Percentiles rank a stretch among this genome's conserved stretches.
These are phyloP conservation scores for Eupithecia dodoneata DNA, from an alignment of 2,888 invertebrate genomes.

Conservation along the genomic window DNA sequence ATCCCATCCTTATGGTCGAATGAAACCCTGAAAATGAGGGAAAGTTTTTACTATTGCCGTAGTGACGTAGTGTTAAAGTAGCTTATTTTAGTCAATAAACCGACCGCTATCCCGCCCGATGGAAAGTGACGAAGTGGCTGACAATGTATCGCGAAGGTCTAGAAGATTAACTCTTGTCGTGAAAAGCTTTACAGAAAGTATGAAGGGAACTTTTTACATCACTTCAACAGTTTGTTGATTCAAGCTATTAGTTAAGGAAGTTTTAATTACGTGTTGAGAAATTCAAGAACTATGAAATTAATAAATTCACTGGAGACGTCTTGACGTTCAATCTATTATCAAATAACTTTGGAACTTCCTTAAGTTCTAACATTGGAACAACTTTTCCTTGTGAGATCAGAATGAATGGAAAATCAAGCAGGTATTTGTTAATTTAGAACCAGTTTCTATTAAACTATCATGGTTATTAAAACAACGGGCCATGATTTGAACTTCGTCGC, in stretches of 20 bases:
- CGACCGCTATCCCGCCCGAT: too few species aligned
- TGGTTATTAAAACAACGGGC: too few species aligned
- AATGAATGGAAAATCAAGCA: background rate
- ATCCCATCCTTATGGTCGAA: background rate
- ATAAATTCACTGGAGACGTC: slow-evolving; percentile 12
- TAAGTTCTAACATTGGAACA: background rate
- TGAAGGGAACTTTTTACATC: background rate
- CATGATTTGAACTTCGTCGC: too few species aligned
- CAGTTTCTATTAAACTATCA: background rate
- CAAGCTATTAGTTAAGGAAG: background rate
- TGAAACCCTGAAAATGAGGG: background rate
- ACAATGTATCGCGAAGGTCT: too few species aligned
- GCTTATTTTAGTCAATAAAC: too few species aligned
- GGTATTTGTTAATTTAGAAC: slow-evolving; percentile 1
- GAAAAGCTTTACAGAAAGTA: background rate
- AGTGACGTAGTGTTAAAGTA: background rate
- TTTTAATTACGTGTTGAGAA: slow-evolving; percentile 7
- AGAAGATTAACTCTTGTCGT: too few species aligned
- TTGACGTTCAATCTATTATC: slow-evolving; percentile 6
- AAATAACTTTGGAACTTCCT: slow-evolving; percentile 17
- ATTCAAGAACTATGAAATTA: background rate
- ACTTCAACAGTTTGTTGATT: background rate
- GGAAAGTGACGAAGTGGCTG: too few species aligned
- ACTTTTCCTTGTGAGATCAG: slow-evolving; percentile 2
- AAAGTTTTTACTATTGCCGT: background rate